A percentile compares a stretch with the other conserved stretches of the same genome.
Evolutionary conservation across 2,888 invertebrate genomes (phyloP).

Genomic region (Rotaria sp.): DNA sequence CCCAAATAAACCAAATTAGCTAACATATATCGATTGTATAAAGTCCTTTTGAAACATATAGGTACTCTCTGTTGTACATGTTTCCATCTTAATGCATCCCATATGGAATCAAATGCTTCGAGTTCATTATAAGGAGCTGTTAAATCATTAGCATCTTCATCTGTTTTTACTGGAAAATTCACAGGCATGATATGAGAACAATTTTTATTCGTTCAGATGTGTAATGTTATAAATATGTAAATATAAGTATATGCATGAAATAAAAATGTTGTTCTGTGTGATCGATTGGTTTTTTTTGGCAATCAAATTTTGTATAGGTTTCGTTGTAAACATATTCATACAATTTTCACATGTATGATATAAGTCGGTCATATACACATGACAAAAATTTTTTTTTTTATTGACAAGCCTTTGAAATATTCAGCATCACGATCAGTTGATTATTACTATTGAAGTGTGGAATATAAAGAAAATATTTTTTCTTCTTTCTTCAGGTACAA

Average conservation of each 20-base stretch:
- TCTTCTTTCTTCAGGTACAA: not conserved
- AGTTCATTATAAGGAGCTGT: not conserved
- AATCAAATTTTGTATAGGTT: not conserved
- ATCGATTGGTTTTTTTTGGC: too few species aligned
- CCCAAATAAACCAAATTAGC: constrained; percentile 6
- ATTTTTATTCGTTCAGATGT: not conserved
- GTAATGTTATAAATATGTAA: too few species aligned
- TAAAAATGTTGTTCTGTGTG: too few species aligned
- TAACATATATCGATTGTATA: constrained; percentile 14
- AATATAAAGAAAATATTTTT: not conserved
- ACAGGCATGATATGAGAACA: not conserved
- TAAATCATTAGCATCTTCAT: not conserved
- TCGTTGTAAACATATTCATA: not conserved
- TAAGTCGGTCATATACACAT: not conserved
- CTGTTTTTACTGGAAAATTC: not conserved
- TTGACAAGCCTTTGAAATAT: not conserved
- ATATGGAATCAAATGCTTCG: not conserved
- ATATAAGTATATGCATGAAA: too few species aligned
- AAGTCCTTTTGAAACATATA: not conserved
- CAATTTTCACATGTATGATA: not conserved
- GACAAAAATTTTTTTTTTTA: not conserved
- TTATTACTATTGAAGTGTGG: not conserved
- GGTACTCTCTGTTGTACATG: not conserved
- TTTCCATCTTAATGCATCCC: constrained; percentile 7
- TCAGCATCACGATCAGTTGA: not conserved